Conservation (phyloP, 2,888 invertebrate genomes). For the Drosophila aldrichi region DNA sequence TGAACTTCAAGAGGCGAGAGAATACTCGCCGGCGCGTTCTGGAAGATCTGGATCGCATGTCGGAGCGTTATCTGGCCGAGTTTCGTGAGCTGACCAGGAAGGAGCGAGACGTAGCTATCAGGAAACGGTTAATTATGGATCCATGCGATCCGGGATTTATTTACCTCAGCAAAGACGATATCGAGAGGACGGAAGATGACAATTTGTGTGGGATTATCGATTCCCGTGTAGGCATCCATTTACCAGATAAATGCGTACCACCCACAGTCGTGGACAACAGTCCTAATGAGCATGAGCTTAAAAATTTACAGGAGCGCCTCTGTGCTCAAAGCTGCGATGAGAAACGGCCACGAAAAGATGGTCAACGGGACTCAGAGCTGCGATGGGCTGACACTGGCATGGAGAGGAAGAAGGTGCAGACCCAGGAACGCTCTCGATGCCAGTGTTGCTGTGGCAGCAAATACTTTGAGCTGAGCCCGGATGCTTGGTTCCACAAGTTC, state of each 20-base stretch:
- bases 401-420: not conserved
- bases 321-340: not conserved
- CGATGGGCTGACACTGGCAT: not conserved
- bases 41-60: constrained; percentile 47
- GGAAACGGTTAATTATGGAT: constrained; percentile 28
- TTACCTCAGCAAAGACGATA: not conserved
- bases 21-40: constrained; percentile 19
- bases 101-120: constrained; percentile 33
- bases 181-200: not conserved
- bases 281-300: not conserved
- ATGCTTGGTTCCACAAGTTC: constrained; percentile 23
- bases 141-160: constrained; percentile 19
- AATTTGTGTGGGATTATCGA: not conserved
- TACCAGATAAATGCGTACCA: not conserved
- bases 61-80: constrained; percentile 30
- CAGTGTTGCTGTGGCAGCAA: constrained; percentile 8
- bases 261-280: constrained; percentile 3
- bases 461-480: constrained; percentile 29
- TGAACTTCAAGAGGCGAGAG: not conserved
- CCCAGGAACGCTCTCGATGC: constrained; percentile 1
- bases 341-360: too few relatives aligned
- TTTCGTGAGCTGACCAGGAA: constrained; percentile 54
- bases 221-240: not conserved
- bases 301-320: not conserved
- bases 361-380: not conserved